Evolutionary conservation across 2,888 invertebrate genomes (phyloP).

Genomic region (Cephus pulcher): DNA sequence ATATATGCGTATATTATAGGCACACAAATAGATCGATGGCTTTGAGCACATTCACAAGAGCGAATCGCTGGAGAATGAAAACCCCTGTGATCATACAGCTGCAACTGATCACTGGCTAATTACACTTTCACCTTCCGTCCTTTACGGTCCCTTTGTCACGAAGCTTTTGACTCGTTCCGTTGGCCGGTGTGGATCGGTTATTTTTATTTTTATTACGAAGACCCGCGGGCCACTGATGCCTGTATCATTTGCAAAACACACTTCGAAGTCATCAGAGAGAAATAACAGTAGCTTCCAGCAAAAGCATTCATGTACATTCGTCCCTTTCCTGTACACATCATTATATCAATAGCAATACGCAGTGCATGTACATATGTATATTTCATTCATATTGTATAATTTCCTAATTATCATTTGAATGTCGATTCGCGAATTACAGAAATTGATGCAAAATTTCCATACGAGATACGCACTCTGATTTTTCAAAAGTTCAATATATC

Average conservation of each 20-base stretch:
- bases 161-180: not conserved
- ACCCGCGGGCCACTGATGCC: slow-evolving; percentile 2
- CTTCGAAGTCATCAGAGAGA: not conserved
- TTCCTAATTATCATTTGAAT: slow-evolving; percentile 16
- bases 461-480: no score
- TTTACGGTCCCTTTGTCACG: slow-evolving; percentile 28
- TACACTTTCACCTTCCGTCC: slow-evolving; percentile 35
- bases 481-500: not conserved
- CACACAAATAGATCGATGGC: not conserved
- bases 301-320: not conserved
- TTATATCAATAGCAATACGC: not conserved
- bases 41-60: not conserved
- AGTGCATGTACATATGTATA: not conserved
- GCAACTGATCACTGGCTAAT: slow-evolving; percentile 38
- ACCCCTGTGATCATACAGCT: slow-evolving; percentile 34
- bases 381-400: slow-evolving; percentile 9
- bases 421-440: slow-evolving; percentile 7
- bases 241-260: not conserved
- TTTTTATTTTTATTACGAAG: slow-evolving; percentile 21
- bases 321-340: not conserved
- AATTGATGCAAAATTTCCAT: not conserved
- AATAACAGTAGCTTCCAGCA: not conserved
- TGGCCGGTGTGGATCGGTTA: slow-evolving; percentile 20
- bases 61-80: slow-evolving; percentile 24
- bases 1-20: not conserved